A percentile compares a stretch with the other conserved stretches of the same genome.
phyloP scores from a whole-genome alignment of 2,888 invertebrate species.

The Cenopis cana region DNA sequence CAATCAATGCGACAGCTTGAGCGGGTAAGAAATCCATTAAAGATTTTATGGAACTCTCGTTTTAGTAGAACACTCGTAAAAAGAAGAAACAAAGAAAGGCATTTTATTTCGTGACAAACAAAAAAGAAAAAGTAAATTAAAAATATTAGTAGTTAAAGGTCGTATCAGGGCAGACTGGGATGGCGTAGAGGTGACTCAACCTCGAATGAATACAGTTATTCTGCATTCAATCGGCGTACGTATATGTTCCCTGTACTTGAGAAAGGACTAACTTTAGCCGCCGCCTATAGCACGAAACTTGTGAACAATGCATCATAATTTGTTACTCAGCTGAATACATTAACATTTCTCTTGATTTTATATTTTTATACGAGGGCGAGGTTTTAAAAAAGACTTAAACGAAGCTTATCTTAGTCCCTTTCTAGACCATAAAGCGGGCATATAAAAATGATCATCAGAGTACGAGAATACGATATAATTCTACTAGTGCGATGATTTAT shows the following conservation, averaged over 20 bases:
- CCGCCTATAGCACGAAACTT: conserved; percentile 58
- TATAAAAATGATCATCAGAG: too few relatives aligned
- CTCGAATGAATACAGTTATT: conserved; percentile 67
- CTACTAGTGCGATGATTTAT: too few relatives aligned
- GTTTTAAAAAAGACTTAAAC: too few relatives aligned
- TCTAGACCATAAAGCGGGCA: too few relatives aligned
- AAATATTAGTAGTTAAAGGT: conserved; percentile 33
- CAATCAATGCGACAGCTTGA: background rate
- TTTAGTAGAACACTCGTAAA: background rate
- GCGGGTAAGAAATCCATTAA: too few relatives aligned
- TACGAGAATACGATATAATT: too few relatives aligned
- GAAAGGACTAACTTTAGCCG: conserved; percentile 55
- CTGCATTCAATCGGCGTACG: conserved; percentile 75
- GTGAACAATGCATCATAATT: conserved; percentile 65
- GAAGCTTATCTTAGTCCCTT: too few relatives aligned
- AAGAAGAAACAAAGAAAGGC: too few relatives aligned
- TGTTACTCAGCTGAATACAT: conserved; percentile 50
- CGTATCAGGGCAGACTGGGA: conserved; percentile 58
- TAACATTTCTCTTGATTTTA: conserved; percentile 40
- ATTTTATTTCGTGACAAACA: too few relatives aligned
- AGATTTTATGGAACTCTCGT: too few relatives aligned
- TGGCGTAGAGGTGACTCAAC: conserved; percentile 76
- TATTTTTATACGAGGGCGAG: background rate
- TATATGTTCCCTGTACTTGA: conserved; percentile 59
- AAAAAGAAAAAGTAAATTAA: too few relatives aligned